Percentiles rank a stretch among this genome's conserved stretches.
Conservation (phyloP, 2,113 vertebrate species). For the Brienomyrus brachyistius region DNA sequence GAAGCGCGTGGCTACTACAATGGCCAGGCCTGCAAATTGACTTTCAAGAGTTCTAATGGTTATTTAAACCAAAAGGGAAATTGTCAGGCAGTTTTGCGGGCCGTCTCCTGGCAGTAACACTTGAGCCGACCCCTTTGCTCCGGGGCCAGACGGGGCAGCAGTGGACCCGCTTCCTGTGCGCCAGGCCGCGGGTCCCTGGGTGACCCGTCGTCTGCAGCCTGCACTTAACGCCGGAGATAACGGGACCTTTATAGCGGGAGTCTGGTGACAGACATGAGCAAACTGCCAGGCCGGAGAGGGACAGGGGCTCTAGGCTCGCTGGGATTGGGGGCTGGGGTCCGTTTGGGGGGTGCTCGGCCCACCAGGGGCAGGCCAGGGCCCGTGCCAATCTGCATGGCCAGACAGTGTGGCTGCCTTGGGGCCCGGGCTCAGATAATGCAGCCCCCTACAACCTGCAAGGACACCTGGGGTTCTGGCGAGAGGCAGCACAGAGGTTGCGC, state of each 20-base stretch:
- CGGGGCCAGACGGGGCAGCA: constrained; percentile 45
- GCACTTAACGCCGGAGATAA: constrained; percentile 68
- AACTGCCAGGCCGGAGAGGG: constrained; percentile 42
- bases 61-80: constrained; percentile 47
- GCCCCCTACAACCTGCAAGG: not conserved
- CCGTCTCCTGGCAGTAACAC: constrained; percentile 49
- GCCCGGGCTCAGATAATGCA: constrained; percentile 18
- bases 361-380: not conserved
- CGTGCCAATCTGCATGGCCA: constrained; percentile 34
- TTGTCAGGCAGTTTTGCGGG: constrained; percentile 47
- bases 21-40: not conserved
- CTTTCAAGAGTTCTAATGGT: constrained; percentile 47
- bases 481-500: not conserved
- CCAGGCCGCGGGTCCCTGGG: constrained; percentile 42
- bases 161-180: constrained; percentile 54
- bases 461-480: not conserved
- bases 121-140: constrained; percentile 34
- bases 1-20: not conserved
- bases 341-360: constrained; percentile 10
- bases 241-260: constrained; percentile 52
- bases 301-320: constrained; percentile 26
- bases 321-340: not conserved
- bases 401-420: constrained; percentile 33
- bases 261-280: constrained; percentile 64
- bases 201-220: constrained; percentile 56